A percentile compares a stretch with the other conserved stretches of the same genome.
phyloP scores from a whole-genome alignment of 2,113 vertebrate genomes.

The Eulacestoma nigropectus region DNA sequence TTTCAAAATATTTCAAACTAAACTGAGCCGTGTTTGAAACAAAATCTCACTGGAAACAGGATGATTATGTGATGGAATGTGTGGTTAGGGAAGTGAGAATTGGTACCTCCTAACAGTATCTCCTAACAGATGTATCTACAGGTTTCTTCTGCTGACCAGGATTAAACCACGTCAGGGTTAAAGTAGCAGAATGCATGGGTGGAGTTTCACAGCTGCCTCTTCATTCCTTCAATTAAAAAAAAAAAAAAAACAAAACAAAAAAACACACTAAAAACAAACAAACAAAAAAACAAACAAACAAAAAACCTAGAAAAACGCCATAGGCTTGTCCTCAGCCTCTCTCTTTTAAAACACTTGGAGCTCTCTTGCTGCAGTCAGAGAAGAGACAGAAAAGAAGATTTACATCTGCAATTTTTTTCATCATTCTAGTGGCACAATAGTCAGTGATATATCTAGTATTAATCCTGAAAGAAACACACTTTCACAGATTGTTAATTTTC shows the following conservation, averaged over 20 bases:
- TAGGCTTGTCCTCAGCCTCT: background rate
- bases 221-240: background rate
- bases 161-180: background rate
- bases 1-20: background rate
- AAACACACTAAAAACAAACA: background rate
- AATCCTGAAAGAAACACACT: background rate
- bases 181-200: background rate
- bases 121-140: rapidly evolving
- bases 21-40: background rate
- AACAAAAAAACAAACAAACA: background rate
- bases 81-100: background rate
- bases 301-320: background rate
- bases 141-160: background rate
- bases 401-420: background rate
- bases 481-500: background rate
- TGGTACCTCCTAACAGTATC: rapidly evolving
- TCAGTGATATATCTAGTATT: background rate
- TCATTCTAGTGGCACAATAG: background rate
- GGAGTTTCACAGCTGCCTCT: background rate
- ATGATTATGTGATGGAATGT: background rate
- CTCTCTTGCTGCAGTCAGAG: background rate
- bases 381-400: background rate
- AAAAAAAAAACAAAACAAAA: background rate
- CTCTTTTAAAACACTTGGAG: background rate
- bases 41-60: background rate